These are phyloP conservation scores for Oxyruncus cristatus DNA, from an alignment of 2,113 vertebrate genomes.

Conservation along the genomic window DNA sequence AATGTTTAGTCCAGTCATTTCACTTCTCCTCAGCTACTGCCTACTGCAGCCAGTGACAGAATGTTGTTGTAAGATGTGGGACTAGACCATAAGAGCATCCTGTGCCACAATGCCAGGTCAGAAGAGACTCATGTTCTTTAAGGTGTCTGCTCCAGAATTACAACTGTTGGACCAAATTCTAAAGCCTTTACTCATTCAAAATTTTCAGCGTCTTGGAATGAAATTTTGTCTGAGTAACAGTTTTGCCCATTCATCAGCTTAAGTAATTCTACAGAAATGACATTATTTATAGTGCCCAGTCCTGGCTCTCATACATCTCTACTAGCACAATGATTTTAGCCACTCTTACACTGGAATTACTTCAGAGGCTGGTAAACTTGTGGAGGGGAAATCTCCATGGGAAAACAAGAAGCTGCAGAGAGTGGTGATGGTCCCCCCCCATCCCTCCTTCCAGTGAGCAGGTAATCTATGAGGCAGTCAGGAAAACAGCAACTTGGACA, in stretches of 20 bases:
- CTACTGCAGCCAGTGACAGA: background rate
- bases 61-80: background rate
- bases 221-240: background rate
- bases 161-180: background rate
- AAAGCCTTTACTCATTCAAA: background rate
- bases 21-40: background rate
- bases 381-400: background rate
- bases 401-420: background rate
- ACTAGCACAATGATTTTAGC: background rate
- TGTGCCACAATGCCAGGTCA: background rate
- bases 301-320: background rate
- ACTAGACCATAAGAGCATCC: background rate
- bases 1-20: background rate
- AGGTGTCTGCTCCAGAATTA: background rate
- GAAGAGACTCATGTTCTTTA: background rate
- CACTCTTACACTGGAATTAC: background rate
- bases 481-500: background rate
- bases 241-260: conserved; percentile 1
- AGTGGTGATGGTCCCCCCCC: background rate
- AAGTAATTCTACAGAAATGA: background rate
- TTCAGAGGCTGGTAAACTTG: background rate
- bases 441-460: background rate
- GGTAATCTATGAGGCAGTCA: conserved; percentile 30
- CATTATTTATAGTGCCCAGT: background rate
- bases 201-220: background rate